phyloP scores from a whole-genome alignment of 2,113 vertebrate genomes.

The Glareola pratincola region DNA sequence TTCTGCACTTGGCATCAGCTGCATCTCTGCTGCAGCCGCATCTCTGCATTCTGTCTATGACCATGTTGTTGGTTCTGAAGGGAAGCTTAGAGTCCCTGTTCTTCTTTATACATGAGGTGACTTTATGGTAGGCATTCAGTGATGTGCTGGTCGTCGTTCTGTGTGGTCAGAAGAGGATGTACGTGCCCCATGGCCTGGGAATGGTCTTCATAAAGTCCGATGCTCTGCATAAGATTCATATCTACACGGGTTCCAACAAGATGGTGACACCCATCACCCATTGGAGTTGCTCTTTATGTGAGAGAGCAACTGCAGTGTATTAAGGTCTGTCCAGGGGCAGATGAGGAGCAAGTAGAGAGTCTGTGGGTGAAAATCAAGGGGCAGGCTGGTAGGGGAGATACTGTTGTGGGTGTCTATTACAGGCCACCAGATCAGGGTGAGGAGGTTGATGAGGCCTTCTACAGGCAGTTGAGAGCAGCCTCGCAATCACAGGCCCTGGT shows the following conservation, averaged over 20 bases:
- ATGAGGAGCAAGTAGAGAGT: too few relatives aligned
- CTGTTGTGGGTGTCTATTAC: too few relatives aligned
- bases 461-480: too few relatives aligned
- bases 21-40: background rate
- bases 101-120: background rate
- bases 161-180: background rate
- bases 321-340: too few relatives aligned
- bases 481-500: too few relatives aligned
- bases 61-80: background rate
- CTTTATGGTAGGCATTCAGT: background rate
- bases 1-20: background rate
- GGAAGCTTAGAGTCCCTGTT: background rate
- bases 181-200: background rate
- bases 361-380: too few relatives aligned
- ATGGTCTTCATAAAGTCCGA: background rate
- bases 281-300: too few relatives aligned
- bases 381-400: too few relatives aligned
- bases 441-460: too few relatives aligned
- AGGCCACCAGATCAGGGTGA: too few relatives aligned
- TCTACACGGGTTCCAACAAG: background rate
- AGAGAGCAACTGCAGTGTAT: too few relatives aligned
- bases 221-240: background rate
- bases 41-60: background rate
- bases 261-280: background rate
- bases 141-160: background rate